phyloP scores from a whole-genome alignment of 2,888 invertebrate genomes.

The Plebejus melissa region DNA sequence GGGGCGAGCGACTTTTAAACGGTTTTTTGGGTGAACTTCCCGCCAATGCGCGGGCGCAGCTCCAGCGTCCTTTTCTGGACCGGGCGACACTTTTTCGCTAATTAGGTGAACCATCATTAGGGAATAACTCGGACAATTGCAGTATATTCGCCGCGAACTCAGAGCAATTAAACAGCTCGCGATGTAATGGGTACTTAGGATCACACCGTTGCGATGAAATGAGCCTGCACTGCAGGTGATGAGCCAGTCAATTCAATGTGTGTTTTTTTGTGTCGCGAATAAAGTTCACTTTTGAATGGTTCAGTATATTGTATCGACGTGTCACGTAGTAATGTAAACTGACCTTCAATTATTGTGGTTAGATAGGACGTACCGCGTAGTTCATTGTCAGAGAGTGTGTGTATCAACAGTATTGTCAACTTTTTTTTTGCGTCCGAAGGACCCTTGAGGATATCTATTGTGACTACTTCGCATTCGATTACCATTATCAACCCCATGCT shows the following conservation, averaged over 20 bases:
- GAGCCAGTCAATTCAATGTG: no score
- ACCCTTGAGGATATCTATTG: no score
- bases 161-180: background rate
- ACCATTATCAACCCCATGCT: no score
- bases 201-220: background rate
- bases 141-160: background rate
- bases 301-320: no score
- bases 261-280: no score
- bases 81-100: constrained; percentile 74
- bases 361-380: background rate
- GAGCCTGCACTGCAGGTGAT: no score
- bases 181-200: background rate
- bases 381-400: background rate
- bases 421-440: no score
- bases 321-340: no score
- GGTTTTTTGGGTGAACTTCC: constrained; percentile 72
- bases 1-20: constrained; percentile 77
- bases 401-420: constrained; percentile 47
- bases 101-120: constrained; percentile 72
- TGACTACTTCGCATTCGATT: no score
- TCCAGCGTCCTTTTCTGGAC: constrained; percentile 71
- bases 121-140: constrained; percentile 59
- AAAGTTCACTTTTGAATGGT: no score
- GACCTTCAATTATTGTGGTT: background rate
- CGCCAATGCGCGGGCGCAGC: constrained; percentile 69